Evolutionary conservation across 2,797 vertebrate genomes (phyloP).

Genomic region (Peromyscus eremicus): DNA sequence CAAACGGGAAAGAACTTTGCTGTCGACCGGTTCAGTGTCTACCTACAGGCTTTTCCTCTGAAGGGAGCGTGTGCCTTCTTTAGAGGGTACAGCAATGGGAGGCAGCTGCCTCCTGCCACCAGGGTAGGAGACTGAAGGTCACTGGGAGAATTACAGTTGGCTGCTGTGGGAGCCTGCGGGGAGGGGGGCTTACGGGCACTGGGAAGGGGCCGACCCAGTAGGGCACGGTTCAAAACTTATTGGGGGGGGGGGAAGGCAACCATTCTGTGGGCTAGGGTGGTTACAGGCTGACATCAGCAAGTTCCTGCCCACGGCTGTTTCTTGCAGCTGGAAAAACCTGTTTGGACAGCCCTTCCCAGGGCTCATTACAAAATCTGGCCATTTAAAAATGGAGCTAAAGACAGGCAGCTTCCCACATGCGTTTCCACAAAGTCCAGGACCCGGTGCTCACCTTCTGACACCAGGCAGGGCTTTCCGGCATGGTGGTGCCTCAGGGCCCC

Average conservation of each 20-base stretch:
- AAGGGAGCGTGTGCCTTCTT: neutral
- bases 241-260: neutral
- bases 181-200: no score
- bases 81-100: no score
- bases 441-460: neutral
- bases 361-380: constrained; percentile 88
- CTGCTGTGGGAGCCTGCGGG: neutral
- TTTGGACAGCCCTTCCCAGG: constrained; percentile 90
- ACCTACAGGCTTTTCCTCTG: neutral
- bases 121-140: neutral
- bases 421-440: constrained; percentile 79
- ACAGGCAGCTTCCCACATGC: constrained; percentile 72
- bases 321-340: constrained; percentile 94
- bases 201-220: no score
- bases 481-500: neutral
- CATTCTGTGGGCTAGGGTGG: neutral
- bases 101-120: rapidly evolving
- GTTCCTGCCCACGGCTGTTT: constrained; percentile 87
- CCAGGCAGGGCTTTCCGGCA: neutral
- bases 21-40: rapidly evolving
- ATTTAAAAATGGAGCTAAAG: constrained; percentile 81
- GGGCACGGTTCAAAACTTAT: neutral
- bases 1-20: neutral
- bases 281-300: constrained; percentile 73
- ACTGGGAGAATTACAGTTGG: neutral